These are phyloP conservation scores for Lucinisca nassula DNA, from an alignment of 2,888 invertebrate species.

Conservation along the genomic window DNA sequence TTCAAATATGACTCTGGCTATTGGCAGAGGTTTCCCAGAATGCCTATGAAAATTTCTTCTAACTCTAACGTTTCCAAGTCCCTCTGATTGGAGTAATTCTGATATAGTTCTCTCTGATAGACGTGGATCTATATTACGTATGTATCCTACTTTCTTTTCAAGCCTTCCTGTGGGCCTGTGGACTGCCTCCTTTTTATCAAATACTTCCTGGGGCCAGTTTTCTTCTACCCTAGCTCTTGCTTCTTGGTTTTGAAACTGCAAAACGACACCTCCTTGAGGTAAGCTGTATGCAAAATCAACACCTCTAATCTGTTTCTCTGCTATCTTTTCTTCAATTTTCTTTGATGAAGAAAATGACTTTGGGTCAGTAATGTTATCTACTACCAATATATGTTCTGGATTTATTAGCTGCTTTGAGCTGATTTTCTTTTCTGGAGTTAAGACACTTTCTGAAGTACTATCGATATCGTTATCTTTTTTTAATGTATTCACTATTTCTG, in stretches of 20 bases:
- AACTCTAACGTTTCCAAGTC: neutral
- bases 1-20: neutral
- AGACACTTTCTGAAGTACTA: neutral
- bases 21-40: neutral
- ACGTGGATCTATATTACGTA: neutral
- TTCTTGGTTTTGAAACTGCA: neutral
- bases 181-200: neutral
- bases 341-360: neutral
- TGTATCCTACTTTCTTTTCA: neutral
- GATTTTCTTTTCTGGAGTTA: neutral
- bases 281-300: neutral
- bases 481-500: neutral
- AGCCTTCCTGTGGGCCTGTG: neutral
- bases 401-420: neutral
- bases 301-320: neutral
- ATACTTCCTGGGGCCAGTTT: neutral
- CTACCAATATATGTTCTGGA: neutral
- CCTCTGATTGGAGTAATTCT: neutral
- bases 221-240: neutral
- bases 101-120: neutral
- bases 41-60: neutral
- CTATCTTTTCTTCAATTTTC: neutral
- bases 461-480: neutral
- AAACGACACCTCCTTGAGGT: neutral
- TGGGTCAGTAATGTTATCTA: neutral